These are phyloP conservation scores for Sphaerophoria rueppellii DNA, from an alignment of 2,888 invertebrate species.

Conservation along the genomic window DNA sequence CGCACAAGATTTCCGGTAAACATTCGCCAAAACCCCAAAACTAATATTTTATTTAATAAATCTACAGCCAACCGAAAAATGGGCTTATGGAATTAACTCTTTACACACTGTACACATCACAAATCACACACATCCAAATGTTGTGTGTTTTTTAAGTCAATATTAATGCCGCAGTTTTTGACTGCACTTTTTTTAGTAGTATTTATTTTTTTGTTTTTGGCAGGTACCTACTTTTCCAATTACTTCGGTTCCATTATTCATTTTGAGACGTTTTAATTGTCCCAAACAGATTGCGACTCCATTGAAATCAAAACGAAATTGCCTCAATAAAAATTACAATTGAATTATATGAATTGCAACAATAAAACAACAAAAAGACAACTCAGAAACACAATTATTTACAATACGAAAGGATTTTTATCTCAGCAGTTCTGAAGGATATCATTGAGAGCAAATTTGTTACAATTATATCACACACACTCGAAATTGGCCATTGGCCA, in stretches of 20 bases:
- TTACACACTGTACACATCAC: not conserved
- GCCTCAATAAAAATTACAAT: not conserved
- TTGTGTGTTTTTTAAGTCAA: conserved; percentile 28
- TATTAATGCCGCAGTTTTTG: conserved; percentile 60
- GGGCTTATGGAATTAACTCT: conserved; percentile 20
- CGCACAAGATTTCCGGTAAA: not conserved
- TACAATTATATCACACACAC: conserved; percentile 32
- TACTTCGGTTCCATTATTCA: conserved; percentile 27
- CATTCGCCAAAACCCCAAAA: not conserved
- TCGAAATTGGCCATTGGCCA: conserved; percentile 7
- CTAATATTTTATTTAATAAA: conserved; percentile 24
- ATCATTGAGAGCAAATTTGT: conserved; percentile 22
- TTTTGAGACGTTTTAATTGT: conserved; percentile 20
- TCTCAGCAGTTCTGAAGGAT: conserved; percentile 25
- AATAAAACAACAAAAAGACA: not conserved
- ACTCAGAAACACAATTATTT: not conserved
- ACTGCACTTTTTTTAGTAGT: conserved; percentile 17
- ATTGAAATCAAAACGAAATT: conserved; percentile 6
- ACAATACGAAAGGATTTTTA: conserved; percentile 27
- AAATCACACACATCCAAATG: conserved; percentile 8
- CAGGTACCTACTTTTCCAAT: conserved; percentile 19
- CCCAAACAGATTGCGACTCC: not conserved
- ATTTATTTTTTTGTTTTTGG: not conserved
- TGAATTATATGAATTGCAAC: conserved; percentile 2
- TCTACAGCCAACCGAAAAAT: conserved; percentile 18